Base-by-base conservation (phyloP, 2,888 invertebrate genomes). In the Coenonympha arcania region DNA sequence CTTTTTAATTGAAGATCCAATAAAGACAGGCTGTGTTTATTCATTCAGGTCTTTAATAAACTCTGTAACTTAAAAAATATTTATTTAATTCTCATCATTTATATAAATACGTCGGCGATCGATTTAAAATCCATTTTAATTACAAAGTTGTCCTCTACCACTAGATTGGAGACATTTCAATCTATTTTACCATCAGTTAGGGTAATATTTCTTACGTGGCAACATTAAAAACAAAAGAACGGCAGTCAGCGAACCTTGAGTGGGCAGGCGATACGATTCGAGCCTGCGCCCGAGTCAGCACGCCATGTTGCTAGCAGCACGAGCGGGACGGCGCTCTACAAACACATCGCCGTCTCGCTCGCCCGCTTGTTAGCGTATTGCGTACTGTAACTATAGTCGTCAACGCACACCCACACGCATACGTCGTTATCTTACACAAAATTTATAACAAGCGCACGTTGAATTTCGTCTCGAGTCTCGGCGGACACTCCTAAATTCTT, bases 231-330 rank as follows among this genome's bases (percentile, higher is more conserved):
- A 87, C 86, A 87, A 87, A 87, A 87, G 87, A 86, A 85, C 84
- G 86, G 83, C 87, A 87, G 87, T 87, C 87, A 87, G 87, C 87
- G 87, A 87, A 87, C 87, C 87, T 87, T 87, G 87, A 89, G 89
- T 89, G 88, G 88, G 87, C 83, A 84, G 87, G 84, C 87, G 84
- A 87, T 86, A 84, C 82, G 84, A 83, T 83, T 82, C 88, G 89
- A 89, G 89, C 83, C 88, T 89, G 89, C 89, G 89, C 89, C 88
- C 88, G 85, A 84, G 84, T 82, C 81, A 74, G 72, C 79, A 78
- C 83, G 85, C 86, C 86, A 86, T 85, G 79, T 83, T 86, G 82
- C 77, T 76, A 74, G 68, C 73, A 72, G 79, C 67, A 53, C 58
- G 65, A 80, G 51, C 48, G 71, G 50, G 78, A 85, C 56, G 55